Percentiles rank a stretch among this genome's conserved stretches.
These are phyloP conservation scores for Matsumurasca onukii DNA, from an alignment of 1,140 invertebrate species.

Conservation along the genomic window DNA sequence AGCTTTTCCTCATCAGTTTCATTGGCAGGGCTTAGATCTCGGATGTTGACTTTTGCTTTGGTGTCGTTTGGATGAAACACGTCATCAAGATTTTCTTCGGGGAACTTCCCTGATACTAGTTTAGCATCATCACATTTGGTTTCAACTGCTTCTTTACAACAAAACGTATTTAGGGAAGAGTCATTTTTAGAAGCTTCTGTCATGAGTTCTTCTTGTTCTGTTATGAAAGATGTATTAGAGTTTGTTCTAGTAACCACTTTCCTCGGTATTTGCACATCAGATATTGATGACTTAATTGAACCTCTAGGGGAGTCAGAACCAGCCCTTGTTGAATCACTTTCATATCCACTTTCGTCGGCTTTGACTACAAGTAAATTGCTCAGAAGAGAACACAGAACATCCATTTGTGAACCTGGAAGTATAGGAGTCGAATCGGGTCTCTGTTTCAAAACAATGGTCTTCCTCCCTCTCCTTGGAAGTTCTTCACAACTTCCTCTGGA, in stretches of 20 bases:
- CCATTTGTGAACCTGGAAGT: constrained; percentile 23
- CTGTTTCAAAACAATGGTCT: constrained; percentile 16
- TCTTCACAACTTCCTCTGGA: constrained; percentile 32
- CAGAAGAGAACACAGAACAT: constrained; percentile 43
- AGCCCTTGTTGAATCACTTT: constrained; percentile 61
- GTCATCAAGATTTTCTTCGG: constrained; percentile 17
- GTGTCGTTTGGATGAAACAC: constrained; percentile 17
- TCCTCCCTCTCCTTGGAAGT: constrained; percentile 23
- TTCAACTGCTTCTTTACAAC: constrained; percentile 14
- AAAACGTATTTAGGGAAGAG: background rate
- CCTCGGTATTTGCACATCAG: constrained; percentile 38
- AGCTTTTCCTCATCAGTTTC: constrained; percentile 39
- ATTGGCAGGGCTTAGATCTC: constrained; percentile 26
- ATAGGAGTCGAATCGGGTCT: constrained; percentile 34
- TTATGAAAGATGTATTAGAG: constrained; percentile 32
- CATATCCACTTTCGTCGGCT: constrained; percentile 65
- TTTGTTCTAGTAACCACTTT: constrained; percentile 30
- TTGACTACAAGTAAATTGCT: constrained; percentile 50
- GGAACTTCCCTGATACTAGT: constrained; percentile 10
- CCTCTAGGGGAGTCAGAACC: constrained; percentile 55
- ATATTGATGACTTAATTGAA: constrained; percentile 41
- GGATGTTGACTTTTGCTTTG: background rate
- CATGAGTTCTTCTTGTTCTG: constrained; percentile 11
- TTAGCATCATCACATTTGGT: constrained; percentile 28
- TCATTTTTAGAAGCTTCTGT: background rate